phyloP scores from a whole-genome alignment of 2,113 vertebrate genomes.

The Anser cygnoides region DNA sequence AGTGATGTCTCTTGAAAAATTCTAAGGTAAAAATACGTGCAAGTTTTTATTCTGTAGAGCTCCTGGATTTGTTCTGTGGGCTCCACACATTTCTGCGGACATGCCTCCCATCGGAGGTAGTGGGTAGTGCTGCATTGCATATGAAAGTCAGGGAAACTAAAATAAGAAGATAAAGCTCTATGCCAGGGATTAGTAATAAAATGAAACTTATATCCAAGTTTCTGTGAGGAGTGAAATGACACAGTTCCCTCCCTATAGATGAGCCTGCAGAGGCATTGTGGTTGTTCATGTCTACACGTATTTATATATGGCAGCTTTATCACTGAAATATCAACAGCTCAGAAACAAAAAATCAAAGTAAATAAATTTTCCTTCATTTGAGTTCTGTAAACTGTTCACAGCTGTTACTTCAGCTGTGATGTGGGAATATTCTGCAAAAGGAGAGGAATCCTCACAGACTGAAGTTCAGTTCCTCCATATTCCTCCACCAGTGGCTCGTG shows the following conservation, averaged over 20 bases:
- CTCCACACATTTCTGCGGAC: background rate
- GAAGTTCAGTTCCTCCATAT: background rate
- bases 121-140: background rate
- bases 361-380: background rate
- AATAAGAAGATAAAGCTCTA: background rate
- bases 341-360: conserved; percentile 6
- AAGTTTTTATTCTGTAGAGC: background rate
- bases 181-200: conserved; percentile 12
- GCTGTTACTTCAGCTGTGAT: background rate
- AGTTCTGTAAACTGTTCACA: conserved; percentile 27
- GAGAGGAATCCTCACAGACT: background rate
- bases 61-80: background rate
- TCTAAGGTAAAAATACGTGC: background rate
- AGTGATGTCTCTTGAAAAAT: background rate
- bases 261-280: background rate
- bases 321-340: conserved; percentile 8
- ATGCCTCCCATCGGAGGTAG: background rate
- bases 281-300: background rate
- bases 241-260: background rate
- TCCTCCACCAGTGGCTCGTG: background rate
- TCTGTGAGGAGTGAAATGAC: background rate
- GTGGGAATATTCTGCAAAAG: background rate
- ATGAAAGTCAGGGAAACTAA: background rate
- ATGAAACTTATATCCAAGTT: conserved; percentile 3
- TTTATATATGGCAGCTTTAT: conserved; percentile 27